A percentile compares a stretch with the other conserved stretches of the same genome.
Conservation (phyloP, 1,140 invertebrate genomes). For the Bombus vancouverensis region DNA sequence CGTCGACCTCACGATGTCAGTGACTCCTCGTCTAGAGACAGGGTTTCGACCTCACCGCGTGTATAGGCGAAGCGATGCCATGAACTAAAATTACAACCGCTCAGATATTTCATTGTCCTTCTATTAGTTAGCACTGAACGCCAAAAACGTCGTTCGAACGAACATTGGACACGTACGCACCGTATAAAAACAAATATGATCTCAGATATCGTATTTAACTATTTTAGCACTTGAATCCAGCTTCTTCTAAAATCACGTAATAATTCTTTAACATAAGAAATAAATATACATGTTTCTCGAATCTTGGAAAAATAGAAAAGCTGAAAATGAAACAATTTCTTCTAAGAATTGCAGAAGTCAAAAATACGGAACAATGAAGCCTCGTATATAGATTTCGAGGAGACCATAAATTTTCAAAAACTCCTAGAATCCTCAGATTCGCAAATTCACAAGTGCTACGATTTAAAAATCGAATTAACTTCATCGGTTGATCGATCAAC, state of each 20-base stretch:
- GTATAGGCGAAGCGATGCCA: slow-evolving; percentile 39
- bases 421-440: no score
- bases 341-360: no score
- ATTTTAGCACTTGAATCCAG: not conserved
- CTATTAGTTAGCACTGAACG: slow-evolving; percentile 10
- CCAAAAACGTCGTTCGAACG: slow-evolving; percentile 8
- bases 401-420: no score
- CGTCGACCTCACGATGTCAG: slow-evolving; percentile 51
- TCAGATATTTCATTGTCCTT: slow-evolving; percentile 43
- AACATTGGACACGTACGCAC: not conserved
- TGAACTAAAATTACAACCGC: slow-evolving; percentile 27
- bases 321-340: no score
- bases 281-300: not conserved
- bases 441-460: no score
- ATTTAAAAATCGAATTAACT: no score
- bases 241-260: not conserved
- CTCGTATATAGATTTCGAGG: no score
- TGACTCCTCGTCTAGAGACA: slow-evolving; percentile 43
- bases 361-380: no score
- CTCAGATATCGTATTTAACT: no score
- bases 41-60: slow-evolving; percentile 46
- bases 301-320: no score
- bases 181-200: not conserved
- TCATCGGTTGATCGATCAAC: no score
- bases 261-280: not conserved